Conservation (phyloP, 2,888 invertebrate species). For the Drosophila neonasuta region DNA sequence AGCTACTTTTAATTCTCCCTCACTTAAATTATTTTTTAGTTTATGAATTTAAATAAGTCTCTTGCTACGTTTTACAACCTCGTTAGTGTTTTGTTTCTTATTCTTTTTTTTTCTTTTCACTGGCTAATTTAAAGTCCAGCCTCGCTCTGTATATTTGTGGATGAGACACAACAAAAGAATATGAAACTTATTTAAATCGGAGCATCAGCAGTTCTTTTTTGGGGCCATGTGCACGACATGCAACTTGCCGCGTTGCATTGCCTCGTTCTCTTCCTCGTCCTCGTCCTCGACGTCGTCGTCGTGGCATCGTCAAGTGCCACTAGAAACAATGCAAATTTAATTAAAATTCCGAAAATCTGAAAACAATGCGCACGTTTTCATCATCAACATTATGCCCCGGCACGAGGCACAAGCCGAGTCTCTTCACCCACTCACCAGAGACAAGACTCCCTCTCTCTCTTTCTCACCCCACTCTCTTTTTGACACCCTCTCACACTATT, state of each 20-base stretch:
- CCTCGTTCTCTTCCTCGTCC: neutral
- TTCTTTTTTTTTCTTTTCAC: neutral
- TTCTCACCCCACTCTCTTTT: neutral
- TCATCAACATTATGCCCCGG: constrained; percentile 64
- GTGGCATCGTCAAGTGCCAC: constrained; percentile 62
- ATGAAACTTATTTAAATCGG: constrained; percentile 66
- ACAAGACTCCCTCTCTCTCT: constrained; percentile 2
- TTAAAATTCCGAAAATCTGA: constrained; percentile 72
- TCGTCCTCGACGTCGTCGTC: constrained; percentile 4
- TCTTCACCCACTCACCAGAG: constrained; percentile 26
- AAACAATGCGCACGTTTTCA: constrained; percentile 68
- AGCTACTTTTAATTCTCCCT: neutral
- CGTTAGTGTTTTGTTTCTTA: constrained; percentile 24
- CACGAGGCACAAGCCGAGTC: constrained; percentile 24
- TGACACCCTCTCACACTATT: neutral
- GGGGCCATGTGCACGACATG: constrained; percentile 33
- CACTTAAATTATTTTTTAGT: neutral
- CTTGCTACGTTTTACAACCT: constrained; percentile 22
- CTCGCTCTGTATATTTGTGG: constrained; percentile 23
- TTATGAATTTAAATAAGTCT: constrained; percentile 28
- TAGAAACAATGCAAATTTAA: constrained; percentile 72
- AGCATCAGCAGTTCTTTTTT: constrained; percentile 34
- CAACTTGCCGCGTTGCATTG: constrained; percentile 14
- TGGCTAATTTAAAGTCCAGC: constrained; percentile 53
- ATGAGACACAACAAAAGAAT: constrained; percentile 50